These are phyloP conservation scores for Camponotus fellah DNA, from an alignment of 2,888 invertebrate genomes.

Conservation along the genomic window DNA sequence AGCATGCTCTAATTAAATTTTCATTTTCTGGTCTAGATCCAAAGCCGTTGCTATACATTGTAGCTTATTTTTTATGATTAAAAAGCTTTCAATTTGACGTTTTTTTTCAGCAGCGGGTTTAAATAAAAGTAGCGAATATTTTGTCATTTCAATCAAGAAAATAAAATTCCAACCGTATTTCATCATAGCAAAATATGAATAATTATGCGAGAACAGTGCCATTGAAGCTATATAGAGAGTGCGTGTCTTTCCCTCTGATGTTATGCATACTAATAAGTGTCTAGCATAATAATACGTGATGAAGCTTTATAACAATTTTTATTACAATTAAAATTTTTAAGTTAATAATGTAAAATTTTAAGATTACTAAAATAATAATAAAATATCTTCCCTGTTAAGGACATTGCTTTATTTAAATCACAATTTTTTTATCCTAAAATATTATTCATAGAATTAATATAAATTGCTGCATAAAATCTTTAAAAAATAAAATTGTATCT, in stretches of 20 bases:
- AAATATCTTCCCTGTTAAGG: neutral
- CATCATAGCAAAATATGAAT: constrained; percentile 22
- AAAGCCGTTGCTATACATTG: neutral
- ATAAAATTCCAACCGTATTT: neutral
- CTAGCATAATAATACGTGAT: neutral
- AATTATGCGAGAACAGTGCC: constrained; percentile 15
- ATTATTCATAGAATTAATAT: neutral
- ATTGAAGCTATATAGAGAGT: neutral
- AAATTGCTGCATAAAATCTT: neutral
- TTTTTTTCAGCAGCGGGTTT: neutral
- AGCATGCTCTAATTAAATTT: constrained; percentile 36
- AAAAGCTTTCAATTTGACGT: neutral
- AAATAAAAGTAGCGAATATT: neutral
- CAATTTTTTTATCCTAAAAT: neutral
- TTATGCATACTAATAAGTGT: neutral
- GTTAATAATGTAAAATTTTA: neutral
- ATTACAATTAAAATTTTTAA: too few species aligned
- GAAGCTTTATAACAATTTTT: constrained; percentile 10
- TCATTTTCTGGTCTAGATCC: neutral
- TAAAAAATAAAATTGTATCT: constrained; percentile 5
- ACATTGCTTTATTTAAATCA: neutral
- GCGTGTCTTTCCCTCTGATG: neutral
- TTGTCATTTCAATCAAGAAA: constrained; percentile 24
- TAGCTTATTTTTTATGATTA: constrained; percentile 16
- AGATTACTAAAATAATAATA: neutral